Evolutionary conservation across 2,888 invertebrate genomes (phyloP).

Genomic region (Cistogaster globosa): DNA sequence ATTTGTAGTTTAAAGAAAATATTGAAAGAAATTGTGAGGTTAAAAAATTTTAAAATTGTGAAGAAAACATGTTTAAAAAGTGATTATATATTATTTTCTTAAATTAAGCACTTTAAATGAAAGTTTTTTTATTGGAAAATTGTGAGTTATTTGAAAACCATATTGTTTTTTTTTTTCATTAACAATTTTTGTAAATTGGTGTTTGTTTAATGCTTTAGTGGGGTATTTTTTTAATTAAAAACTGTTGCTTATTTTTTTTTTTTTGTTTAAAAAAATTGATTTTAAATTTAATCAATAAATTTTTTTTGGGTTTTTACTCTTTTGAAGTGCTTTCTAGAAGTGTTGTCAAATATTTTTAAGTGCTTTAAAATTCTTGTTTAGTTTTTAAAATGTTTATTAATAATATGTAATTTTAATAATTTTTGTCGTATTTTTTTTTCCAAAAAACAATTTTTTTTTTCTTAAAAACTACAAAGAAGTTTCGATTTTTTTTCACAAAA

Average conservation of each 20-base stretch:
- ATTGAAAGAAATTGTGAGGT: neutral
- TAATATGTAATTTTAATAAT: neutral
- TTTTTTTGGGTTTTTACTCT: neutral
- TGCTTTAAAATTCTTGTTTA: conserved; percentile 7
- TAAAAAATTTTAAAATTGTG: neutral
- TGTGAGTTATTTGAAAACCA: conserved; percentile 45
- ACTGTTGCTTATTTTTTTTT: neutral
- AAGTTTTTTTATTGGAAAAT: neutral
- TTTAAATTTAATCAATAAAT: neutral
- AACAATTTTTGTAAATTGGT: conserved; percentile 65
- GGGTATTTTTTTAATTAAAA: conserved; percentile 27
- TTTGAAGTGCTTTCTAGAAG: neutral
- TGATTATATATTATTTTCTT: neutral
- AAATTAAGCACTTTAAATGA: conserved; percentile 33
- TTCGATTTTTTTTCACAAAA: conserved; percentile 2
- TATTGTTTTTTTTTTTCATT: conserved; percentile 29
- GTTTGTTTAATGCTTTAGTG: conserved; percentile 67
- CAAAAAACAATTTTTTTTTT: conserved; percentile 7
- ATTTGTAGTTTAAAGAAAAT: neutral
- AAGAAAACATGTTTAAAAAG: neutral
- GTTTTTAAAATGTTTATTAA: neutral
- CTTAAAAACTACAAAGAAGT: conserved; percentile 31
- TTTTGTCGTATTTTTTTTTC: neutral
- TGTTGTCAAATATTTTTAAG: conserved; percentile 7
- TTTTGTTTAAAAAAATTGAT: no score